phyloP scores from a whole-genome alignment of 2,797 vertebrate species.

The Acridotheres tristis region DNA sequence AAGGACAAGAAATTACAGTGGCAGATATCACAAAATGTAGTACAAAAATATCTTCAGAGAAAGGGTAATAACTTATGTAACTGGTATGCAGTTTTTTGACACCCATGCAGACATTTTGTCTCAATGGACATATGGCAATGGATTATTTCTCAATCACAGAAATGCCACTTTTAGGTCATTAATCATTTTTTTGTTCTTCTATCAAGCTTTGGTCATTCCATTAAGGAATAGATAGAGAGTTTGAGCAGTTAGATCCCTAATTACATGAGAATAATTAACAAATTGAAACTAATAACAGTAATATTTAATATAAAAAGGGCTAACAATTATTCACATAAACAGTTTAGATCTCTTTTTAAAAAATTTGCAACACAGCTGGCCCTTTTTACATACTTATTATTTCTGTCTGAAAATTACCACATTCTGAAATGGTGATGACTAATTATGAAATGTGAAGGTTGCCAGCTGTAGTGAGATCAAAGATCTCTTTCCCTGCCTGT shows the following conservation, averaged over 20 bases:
- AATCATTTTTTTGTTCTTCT: not conserved
- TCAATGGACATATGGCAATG: not conserved
- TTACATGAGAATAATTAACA: not conserved
- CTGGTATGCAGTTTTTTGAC: not conserved
- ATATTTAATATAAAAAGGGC: not conserved
- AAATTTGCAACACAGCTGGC: not conserved
- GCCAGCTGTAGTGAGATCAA: slow-evolving; percentile 3
- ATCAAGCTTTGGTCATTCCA: not conserved
- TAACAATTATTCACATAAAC: not conserved
- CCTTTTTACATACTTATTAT: not conserved
- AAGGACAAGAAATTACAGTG: not conserved
- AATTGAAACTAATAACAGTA: not conserved
- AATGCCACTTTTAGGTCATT: not conserved
- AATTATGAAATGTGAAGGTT: not conserved
- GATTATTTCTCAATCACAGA: not conserved
- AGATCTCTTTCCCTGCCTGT: not conserved
- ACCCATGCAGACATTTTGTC: not conserved
- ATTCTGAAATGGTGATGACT: not conserved
- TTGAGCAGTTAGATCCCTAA: not conserved
- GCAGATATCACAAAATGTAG: not conserved
- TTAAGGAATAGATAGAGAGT: not conserved
- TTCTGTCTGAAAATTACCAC: not conserved
- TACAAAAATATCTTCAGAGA: not conserved
- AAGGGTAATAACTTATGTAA: not conserved
- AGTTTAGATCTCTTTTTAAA: not conserved